Evolutionary conservation across 2,797 vertebrate species (phyloP), one percentile per base, ranked within the genome.

Genomic region (Mionectes olivaceus): DNA sequence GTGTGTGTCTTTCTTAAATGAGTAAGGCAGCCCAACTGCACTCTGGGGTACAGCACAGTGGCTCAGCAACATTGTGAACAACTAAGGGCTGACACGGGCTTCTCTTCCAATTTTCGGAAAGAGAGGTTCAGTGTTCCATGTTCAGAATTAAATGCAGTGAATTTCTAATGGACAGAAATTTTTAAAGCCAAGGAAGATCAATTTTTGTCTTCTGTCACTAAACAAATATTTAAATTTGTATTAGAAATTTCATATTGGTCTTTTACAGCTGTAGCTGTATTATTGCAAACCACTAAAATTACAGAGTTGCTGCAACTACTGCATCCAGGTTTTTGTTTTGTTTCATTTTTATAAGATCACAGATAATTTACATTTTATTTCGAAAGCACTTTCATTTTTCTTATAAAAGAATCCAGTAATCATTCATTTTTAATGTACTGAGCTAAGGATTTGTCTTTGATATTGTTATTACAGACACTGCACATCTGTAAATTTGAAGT

Each of bases 361-460:
- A 90, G 83, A 44, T 77, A 83, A 93, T 93, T 74, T 93, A 75
- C 59, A 92, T 83, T 77, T 73, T 87, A 64, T 76, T 96, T 61
- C 91, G 85, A 89, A 75, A 75, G 32, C 56, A 37, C 28, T 81
- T 79, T 89, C 93, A 80, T 78, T 89, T 93, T 95, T 84, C 13
- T 16, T 59, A 79, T 27, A 78, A 96, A 93, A 65, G 50, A 50
- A 55, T 19, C 79, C 89, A 32, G n/a, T 94, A 80, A 92, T 93
- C 81, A 84, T 95, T 89, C 46, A 93, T 91, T 87, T 94, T 94
- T 95, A 93, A 96, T 94, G 89, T 41, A 70, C 32, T 74, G 37
- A 87, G 82, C 37, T 78, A 95, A 94, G 82, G 41, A 91, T 95
- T 95, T 93, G 43, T 65, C 91, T 94, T 96, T 96, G 90, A 96